Evolutionary conservation across 2,113 vertebrate species (phyloP), one percentile per base, ranked within the genome.

Genomic region (Muntiacus reevesi): DNA sequence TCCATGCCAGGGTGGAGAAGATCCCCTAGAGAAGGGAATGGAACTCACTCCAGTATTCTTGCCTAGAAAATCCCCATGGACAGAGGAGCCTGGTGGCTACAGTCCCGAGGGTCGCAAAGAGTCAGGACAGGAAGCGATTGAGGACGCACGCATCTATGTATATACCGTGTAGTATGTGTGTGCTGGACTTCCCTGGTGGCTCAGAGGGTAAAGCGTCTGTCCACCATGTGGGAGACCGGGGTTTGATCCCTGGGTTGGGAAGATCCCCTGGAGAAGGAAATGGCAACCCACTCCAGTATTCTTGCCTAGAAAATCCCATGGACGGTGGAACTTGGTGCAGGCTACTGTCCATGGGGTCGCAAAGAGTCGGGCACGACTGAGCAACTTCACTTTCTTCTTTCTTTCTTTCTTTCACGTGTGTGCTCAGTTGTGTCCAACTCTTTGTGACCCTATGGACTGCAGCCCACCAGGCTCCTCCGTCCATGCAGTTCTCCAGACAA

Each of bases 211-310:
- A 19, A 71, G 19, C 2, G 0, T 21, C 19, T 71, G 19, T 71
- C n/a, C 12, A 40, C 19, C 36, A 23, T 3, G 2, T 0, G 0
- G 67, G 5, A 71, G 19, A 6, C 67, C 2, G 40, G n/a, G 10
- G 17, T 23, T 71, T 10, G 5, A 71, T 23, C 5, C n/a, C 67
- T 71, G n/a, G 67, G 19, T 40, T 2, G 1, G n/a, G 67, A 71
- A 71, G n/a, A 71, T 23, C 3, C n/a, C 67, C n/a, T 40, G n/a
- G 5, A 40, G 67, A 12, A 71, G 19, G 2, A 36, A 71, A 71
- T 23, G 10, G n/a, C n/a, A 71, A 23, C 67, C 67, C 67, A 40
- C n/a, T 40, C 10, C 5, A 71, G 67, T 21, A 40, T 5, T 40
- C n/a, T 71, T 71, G 67, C 67, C 67, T 71, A 40, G 19, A 40